phyloP scores from a whole-genome alignment of 53 echinoderm and acorn worm species.

The Holothuria scabra region DNA sequence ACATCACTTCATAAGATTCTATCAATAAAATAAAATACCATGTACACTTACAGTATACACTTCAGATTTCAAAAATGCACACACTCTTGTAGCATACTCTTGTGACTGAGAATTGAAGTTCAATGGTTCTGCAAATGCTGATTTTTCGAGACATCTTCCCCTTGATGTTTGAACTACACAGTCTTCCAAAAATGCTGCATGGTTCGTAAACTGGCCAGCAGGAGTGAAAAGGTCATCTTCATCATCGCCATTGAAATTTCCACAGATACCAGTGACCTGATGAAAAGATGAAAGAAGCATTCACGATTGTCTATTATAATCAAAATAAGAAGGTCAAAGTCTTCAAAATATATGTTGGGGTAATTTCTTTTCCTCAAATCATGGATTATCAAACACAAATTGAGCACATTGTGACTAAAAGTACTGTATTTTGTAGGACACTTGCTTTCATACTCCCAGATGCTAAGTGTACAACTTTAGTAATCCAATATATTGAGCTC shows the following conservation, averaged over 20 bases:
- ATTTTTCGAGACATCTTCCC: conserved; percentile 1
- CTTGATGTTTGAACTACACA: neutral
- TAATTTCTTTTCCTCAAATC: no score
- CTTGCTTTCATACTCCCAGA: no score
- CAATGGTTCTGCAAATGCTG: conserved; percentile 27
- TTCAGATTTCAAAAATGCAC: neutral
- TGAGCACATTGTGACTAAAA: no score
- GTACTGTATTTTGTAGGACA: no score
- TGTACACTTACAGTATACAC: conserved; percentile 1
- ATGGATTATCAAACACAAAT: no score
- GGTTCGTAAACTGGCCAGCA: conserved; percentile 11
- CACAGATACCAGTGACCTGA: conserved; percentile 41
- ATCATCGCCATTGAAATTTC: conserved; percentile 39
- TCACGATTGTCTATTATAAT: no score
- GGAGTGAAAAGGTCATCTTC: conserved; percentile 25
- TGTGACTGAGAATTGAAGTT: conserved; percentile 39
- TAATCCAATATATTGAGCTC: no score
- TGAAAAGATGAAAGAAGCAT: neutral
- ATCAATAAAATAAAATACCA: no score
- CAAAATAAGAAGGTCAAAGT: no score
- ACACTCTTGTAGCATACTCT: conserved; percentile 1
- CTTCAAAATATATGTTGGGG: no score
- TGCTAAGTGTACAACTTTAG: no score
- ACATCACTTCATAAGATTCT: no score
- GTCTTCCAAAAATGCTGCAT: conserved; percentile 9